These are phyloP conservation scores for Tinamus major DNA, from an alignment of 2,797 vertebrate species.

Conservation along the genomic window DNA sequence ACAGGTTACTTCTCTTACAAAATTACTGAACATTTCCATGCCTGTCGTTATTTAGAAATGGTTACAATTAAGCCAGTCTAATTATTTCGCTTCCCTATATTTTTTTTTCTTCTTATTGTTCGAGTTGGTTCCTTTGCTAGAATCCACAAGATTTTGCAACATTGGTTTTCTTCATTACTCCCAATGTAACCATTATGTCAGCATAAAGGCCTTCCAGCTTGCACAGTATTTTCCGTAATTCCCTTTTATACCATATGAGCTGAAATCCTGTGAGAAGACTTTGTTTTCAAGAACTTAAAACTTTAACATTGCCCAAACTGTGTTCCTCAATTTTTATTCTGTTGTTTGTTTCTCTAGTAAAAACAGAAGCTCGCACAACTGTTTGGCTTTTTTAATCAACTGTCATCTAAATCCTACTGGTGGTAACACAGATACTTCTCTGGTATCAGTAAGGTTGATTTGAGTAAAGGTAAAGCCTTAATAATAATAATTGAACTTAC, in stretches of 20 bases:
- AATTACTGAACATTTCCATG: conserved; percentile 1
- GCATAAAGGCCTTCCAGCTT: conserved; percentile 7
- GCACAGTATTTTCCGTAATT: background rate
- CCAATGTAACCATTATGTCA: background rate
- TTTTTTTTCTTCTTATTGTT: conserved; percentile 19
- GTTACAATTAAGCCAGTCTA: conserved; percentile 1
- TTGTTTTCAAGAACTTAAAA: conserved; percentile 22
- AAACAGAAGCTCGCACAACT: conserved; percentile 7
- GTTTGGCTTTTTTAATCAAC: background rate
- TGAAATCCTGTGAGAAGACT: background rate
- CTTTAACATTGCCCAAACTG: background rate
- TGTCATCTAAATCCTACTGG: background rate
- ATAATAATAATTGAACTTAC: background rate
- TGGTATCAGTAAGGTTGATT: background rate
- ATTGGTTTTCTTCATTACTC: background rate
- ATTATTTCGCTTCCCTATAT: conserved; percentile 27
- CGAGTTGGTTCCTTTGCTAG: conserved; percentile 11
- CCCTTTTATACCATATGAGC: background rate
- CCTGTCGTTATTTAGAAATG: background rate
- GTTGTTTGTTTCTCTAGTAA: background rate
- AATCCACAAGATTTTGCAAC: conserved; percentile 8
- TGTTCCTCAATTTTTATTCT: conserved; percentile 23
- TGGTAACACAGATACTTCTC: background rate
- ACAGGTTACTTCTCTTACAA: background rate
- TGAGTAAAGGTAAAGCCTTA: background rate